Evolutionary conservation across 2,888 invertebrate genomes (phyloP), one percentile per base, ranked within the genome.

Genomic region (Drosophila aldrichi): DNA sequence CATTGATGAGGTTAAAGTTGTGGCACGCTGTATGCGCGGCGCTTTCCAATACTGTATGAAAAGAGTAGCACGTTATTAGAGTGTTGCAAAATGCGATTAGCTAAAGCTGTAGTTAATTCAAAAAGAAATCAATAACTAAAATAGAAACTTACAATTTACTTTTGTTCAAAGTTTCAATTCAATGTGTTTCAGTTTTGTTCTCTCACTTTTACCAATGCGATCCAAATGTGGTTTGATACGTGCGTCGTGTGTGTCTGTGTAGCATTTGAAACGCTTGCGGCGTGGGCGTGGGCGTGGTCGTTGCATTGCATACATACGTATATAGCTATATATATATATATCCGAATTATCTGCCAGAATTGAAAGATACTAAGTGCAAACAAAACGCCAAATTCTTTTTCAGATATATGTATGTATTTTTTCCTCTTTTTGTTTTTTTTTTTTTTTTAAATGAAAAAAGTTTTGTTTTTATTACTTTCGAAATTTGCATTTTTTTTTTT

Each of bases 1-100:
- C 92, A 93, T 93, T 66, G 93, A 93, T 66, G 93, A 91, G 70
- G 93, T 92, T 62, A 93, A 72, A 29, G 93, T 93, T 66, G 93
- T 92, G 70, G 93, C 91, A 68, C 93, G 85, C 73, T 92, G 91
- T 60, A 93, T 91, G 70, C 92, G 92, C 14, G 92, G 91, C 43
- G 92, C 91, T 72, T 91, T 92, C 92, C 92, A 93, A 81, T 90
- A 91, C 90, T 93, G 80, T 68, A 55, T 69, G 22, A 70, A 69
- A 52, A 18, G 14, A 64, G 3, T 10, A 18, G 52, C 12, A 25
- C n/a, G 25, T 62, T 55, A 67, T 57, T 70, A 54, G n/a, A 56
- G 25, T 38, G 25, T 52, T 52, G 34, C 20, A 9, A 29, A 55
- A 16, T 7, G 32, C 14, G 3, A 34, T 10, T 22, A 29, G 16